Conservation (phyloP, 2,113 vertebrate genomes). For the Ploceus nigricollis region DNA sequence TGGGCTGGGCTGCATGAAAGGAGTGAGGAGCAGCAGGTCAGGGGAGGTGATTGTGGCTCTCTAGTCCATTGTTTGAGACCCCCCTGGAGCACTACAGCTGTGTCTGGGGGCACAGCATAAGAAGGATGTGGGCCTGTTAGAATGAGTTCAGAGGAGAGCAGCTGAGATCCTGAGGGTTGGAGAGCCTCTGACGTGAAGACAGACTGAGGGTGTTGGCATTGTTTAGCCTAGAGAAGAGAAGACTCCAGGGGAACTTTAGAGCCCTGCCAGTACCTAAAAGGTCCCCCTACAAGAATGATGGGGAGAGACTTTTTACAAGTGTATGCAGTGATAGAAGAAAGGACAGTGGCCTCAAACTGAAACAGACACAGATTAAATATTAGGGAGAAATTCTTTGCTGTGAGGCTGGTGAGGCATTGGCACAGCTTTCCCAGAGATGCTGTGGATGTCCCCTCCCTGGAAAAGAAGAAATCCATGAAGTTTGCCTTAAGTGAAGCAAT, state of each 20-base stretch:
- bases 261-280: neutral
- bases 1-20: neutral
- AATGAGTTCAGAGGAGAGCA: neutral
- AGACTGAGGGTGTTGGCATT: neutral
- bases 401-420: neutral
- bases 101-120: neutral
- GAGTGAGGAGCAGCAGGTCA: neutral
- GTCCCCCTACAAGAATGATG: neutral
- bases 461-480: neutral
- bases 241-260: neutral
- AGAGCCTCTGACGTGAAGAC: neutral
- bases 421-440: neutral
- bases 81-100: accelerated
- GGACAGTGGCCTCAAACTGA: neutral
- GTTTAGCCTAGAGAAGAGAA: neutral
- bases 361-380: neutral
- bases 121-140: neutral
- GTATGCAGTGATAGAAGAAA: neutral
- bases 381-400: neutral
- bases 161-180: neutral
- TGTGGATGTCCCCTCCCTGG: neutral
- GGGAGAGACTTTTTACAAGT: neutral
- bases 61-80: neutral
- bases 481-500: neutral
- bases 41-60: neutral